phyloP scores from a whole-genome alignment of 1,140 invertebrate genomes.

The Macrosteles quadrilineatus region DNA sequence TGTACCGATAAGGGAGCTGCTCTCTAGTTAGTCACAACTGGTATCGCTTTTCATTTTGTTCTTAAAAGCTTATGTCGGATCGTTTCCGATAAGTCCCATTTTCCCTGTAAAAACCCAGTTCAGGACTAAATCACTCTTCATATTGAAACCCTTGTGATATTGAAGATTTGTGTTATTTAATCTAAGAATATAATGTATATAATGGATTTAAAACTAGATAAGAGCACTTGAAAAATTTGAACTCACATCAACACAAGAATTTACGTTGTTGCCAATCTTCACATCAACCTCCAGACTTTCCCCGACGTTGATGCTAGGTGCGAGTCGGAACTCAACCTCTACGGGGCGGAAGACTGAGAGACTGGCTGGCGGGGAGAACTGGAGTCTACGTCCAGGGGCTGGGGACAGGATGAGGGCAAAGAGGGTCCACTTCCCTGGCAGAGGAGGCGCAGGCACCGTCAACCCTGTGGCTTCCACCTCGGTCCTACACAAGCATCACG shows the following conservation, averaged over 20 bases:
- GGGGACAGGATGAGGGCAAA: slow-evolving; percentile 58
- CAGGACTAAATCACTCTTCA: too few relatives aligned
- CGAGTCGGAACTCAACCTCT: slow-evolving; percentile 59
- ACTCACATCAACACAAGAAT: slow-evolving; percentile 68
- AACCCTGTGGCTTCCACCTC: slow-evolving; percentile 54
- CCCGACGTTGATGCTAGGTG: slow-evolving; percentile 58
- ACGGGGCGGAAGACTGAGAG: slow-evolving; percentile 61
- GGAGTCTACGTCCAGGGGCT: slow-evolving; percentile 49
- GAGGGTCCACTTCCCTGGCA: slow-evolving; percentile 61
- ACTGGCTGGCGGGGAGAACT: slow-evolving; percentile 57
- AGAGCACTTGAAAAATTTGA: too few relatives aligned
- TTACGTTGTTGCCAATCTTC: slow-evolving; percentile 64
- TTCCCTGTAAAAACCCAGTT: too few relatives aligned
- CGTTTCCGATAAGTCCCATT: too few relatives aligned
- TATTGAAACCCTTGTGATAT: too few relatives aligned
- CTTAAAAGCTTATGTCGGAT: too few relatives aligned
- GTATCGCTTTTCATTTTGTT: too few relatives aligned
- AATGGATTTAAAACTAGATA: too few relatives aligned
- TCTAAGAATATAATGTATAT: too few relatives aligned
- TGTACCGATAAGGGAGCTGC: too few relatives aligned
- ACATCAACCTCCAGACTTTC: slow-evolving; percentile 64
- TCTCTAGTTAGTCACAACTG: too few relatives aligned
- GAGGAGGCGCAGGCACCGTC: slow-evolving; percentile 56
- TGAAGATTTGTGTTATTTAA: too few relatives aligned
- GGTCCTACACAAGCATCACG: slow-evolving; percentile 43